Conservation (phyloP, 1,140 invertebrate species). For the Melitaea cinxia region DNA sequence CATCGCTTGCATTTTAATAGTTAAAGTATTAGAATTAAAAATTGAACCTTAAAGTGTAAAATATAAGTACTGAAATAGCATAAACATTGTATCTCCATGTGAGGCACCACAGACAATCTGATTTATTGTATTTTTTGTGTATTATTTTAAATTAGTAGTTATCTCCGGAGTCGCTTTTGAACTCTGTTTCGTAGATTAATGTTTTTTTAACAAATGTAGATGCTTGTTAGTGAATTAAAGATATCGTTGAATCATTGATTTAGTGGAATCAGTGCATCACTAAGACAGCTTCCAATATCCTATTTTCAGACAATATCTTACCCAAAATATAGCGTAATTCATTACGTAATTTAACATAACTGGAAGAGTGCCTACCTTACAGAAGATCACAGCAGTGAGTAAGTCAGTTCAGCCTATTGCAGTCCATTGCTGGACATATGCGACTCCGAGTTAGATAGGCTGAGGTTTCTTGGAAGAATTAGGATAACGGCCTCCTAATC, state of each 20-base stretch:
- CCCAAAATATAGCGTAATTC: no score
- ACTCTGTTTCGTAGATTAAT: slow-evolving; percentile 58
- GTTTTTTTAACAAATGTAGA: slow-evolving; percentile 57
- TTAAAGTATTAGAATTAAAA: neutral
- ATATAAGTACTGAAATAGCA: neutral
- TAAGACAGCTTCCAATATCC: no score
- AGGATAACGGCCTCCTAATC: no score
- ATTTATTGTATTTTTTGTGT: slow-evolving; percentile 63
- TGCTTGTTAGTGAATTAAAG: slow-evolving; percentile 31
- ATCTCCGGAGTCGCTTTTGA: slow-evolving; percentile 49
- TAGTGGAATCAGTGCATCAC: no score
- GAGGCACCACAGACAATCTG: slow-evolving; percentile 49
- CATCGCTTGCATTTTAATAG: neutral
- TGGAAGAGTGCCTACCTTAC: no score
- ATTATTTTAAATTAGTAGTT: slow-evolving; percentile 66
- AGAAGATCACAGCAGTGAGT: no score
- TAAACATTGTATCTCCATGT: slow-evolving; percentile 32
- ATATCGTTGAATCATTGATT: slow-evolving; percentile 7
- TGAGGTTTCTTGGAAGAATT: no score
- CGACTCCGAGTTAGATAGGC: no score
- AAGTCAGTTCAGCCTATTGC: no score
- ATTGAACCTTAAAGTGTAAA: neutral
- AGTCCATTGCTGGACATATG: no score
- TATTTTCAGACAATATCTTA: no score
- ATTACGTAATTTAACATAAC: no score